These are phyloP conservation scores for Sceloporus undulatus DNA, from an alignment of 2,113 vertebrate species.

Conservation along the genomic window DNA sequence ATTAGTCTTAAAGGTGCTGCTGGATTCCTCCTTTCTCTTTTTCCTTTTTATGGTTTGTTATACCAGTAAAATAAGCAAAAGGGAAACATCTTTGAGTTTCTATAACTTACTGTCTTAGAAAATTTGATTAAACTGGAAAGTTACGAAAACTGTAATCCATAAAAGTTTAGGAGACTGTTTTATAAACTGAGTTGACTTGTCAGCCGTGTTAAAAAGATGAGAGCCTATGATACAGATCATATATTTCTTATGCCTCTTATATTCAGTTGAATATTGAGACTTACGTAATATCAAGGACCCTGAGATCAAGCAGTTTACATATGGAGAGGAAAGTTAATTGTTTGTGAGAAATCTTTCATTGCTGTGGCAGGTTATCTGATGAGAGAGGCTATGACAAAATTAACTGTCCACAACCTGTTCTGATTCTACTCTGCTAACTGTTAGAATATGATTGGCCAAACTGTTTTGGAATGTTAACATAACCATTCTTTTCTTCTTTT, in stretches of 20 bases:
- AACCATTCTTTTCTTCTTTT: not conserved
- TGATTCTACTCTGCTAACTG: conserved; percentile 20
- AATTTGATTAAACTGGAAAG: no score
- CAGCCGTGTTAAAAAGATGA: not conserved
- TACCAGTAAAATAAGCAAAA: not conserved
- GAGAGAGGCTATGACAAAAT: not conserved
- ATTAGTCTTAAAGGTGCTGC: no score
- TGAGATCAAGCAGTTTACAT: not conserved
- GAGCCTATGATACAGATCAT: not conserved
- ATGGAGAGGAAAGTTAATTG: not conserved
- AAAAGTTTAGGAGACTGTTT: not conserved
- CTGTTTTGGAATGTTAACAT: conserved; percentile 15
- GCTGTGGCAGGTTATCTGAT: not conserved
- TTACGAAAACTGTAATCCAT: not conserved
- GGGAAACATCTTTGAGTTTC: not conserved
- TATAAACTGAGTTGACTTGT: not conserved
- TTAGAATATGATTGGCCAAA: conserved; percentile 14
- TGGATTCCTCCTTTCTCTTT: no score
- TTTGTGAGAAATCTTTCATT: not conserved
- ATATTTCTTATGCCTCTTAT: not conserved
- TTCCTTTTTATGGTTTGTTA: not conserved
- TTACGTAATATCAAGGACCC: not conserved
- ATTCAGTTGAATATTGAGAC: not conserved
- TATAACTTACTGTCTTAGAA: no score
- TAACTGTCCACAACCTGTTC: not conserved